phyloP scores from a whole-genome alignment of 2,888 invertebrate genomes.

The Stenolophus ochropezus region DNA sequence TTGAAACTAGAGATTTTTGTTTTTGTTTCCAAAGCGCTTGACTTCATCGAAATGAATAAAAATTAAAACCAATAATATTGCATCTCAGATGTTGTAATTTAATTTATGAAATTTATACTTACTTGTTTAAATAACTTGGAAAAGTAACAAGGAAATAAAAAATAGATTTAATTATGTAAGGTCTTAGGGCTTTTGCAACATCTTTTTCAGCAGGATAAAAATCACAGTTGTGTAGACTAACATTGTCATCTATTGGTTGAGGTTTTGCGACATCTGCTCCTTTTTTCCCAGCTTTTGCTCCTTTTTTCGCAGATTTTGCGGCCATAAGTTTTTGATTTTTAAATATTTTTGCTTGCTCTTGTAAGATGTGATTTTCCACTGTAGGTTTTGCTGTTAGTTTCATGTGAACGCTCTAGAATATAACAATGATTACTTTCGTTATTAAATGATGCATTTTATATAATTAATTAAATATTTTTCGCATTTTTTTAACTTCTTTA shows the following conservation, averaged over 20 bases:
- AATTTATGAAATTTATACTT: conserved; percentile 16
- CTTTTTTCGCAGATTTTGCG: background rate
- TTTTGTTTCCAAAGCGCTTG: no score
- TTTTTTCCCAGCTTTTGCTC: conserved; percentile 53
- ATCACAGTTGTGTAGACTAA: conserved; percentile 64
- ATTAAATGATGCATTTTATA: no score
- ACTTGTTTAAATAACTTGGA: conserved; percentile 50
- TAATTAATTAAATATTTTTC: no score
- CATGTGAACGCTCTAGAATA: conserved; percentile 44
- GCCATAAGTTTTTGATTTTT: conserved; percentile 24
- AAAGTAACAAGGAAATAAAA: conserved; percentile 61
- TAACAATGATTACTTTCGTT: no score
- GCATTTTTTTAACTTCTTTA: no score
- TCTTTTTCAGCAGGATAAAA: conserved; percentile 66
- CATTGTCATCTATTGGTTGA: conserved; percentile 50
- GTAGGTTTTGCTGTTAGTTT: conserved; percentile 61
- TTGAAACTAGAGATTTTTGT: no score
- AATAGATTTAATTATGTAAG: conserved; percentile 63
- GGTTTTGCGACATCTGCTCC: conserved; percentile 13
- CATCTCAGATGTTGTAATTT: background rate
- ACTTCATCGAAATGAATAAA: no score
- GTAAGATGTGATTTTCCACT: conserved; percentile 60
- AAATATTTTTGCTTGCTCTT: conserved; percentile 52
- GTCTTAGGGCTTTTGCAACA: conserved; percentile 65
- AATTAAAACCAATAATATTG: no score